Evolutionary conservation across 2,113 vertebrate species (phyloP).

Genomic region (Steatornis caripensis): DNA sequence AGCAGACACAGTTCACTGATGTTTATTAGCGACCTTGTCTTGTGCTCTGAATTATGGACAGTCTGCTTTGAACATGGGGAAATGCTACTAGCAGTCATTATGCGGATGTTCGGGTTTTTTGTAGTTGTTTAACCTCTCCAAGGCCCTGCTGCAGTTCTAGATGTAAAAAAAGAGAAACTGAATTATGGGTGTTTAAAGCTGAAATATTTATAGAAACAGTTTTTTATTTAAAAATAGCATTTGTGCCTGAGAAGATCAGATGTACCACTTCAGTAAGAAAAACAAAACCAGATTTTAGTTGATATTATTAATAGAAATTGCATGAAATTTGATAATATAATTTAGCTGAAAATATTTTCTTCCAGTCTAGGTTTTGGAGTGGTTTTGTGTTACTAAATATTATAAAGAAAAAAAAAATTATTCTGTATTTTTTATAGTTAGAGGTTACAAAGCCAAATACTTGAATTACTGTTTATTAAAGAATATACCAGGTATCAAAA

Average conservation of each 20-base stretch:
- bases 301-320: constrained; percentile 40
- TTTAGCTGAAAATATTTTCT: constrained; percentile 13
- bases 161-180: constrained; percentile 29
- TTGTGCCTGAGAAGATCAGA: constrained; percentile 61
- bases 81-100: not conserved
- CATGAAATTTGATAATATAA: not conserved
- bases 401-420: not conserved
- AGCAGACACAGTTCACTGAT: constrained; percentile 49
- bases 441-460: not conserved
- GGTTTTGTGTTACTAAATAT: not conserved
- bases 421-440: not conserved
- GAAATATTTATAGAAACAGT: constrained; percentile 70
- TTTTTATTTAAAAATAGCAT: constrained; percentile 62
- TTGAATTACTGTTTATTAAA: not conserved
- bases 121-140: constrained; percentile 17
- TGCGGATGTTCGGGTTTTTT: not conserved
- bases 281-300: constrained; percentile 54
- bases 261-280: constrained; percentile 49
- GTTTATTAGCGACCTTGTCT: constrained; percentile 70
- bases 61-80: constrained; percentile 30
- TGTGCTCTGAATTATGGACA: constrained; percentile 58
- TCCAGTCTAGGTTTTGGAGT: not conserved
- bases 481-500: not conserved
- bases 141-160: constrained; percentile 30
- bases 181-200: constrained; percentile 61